Evolutionary conservation across 1,140 invertebrate genomes (phyloP).

Genomic region (Drusus annulatus): DNA sequence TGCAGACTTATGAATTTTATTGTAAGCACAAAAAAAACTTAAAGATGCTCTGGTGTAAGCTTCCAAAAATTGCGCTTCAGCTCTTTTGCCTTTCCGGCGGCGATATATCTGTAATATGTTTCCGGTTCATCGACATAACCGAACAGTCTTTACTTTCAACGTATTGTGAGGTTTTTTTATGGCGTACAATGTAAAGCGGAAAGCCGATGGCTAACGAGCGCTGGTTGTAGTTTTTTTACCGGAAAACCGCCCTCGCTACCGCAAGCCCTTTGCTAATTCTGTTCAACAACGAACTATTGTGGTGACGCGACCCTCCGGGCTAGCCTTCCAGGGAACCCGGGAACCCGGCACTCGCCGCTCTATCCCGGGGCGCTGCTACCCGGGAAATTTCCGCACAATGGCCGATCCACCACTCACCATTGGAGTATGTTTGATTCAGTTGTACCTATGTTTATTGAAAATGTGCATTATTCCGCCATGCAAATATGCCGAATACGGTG

Average conservation of each 20-base stretch:
- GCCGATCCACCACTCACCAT: background rate
- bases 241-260: constrained; percentile 16
- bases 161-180: background rate
- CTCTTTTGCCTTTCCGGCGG: too few relatives aligned
- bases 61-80: too few relatives aligned
- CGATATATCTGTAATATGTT: too few relatives aligned
- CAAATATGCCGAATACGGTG: background rate
- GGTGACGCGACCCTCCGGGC: background rate
- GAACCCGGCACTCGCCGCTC: background rate
- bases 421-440: constrained; percentile 21
- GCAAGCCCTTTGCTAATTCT: constrained; percentile 43
- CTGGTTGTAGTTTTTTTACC: constrained; percentile 1
- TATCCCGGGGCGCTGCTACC: constrained; percentile 8
- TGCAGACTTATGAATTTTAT: too few relatives aligned
- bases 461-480: constrained; percentile 7
- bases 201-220: constrained; percentile 20
- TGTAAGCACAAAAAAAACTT: too few relatives aligned
- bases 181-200: background rate
- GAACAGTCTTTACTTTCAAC: too few relatives aligned
- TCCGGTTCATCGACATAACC: too few relatives aligned
- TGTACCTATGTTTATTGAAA: background rate
- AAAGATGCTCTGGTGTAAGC: too few relatives aligned
- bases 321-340: background rate
- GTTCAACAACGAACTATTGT: constrained; percentile 44
- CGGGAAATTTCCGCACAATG: constrained; percentile 4